Percentiles rank a stretch among this genome's conserved stretches.
Evolutionary conservation across 1,140 invertebrate species (phyloP).

Genomic region (Euura saliciscinereae): DNA sequence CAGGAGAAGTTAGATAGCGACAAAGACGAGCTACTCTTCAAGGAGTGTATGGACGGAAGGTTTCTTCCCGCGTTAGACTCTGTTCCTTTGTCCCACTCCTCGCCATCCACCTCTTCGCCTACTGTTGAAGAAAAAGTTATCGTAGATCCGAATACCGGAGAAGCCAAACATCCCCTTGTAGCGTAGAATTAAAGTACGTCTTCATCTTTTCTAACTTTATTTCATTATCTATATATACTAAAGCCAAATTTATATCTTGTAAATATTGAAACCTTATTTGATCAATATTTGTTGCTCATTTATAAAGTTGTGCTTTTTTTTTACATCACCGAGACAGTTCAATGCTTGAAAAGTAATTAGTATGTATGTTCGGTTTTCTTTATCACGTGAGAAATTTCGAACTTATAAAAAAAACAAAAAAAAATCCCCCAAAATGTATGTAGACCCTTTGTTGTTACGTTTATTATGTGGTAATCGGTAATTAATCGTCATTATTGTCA

Average conservation of each 20-base stretch:
- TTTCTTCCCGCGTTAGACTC: slow-evolving; percentile 37
- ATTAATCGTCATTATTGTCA: too few species aligned
- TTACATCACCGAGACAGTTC: slow-evolving; percentile 2
- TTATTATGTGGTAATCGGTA: too few species aligned
- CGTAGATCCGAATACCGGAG: slow-evolving; percentile 64
- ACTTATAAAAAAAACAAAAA: too few species aligned
- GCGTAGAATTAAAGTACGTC: neutral
- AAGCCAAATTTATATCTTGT: neutral
- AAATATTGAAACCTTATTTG: neutral
- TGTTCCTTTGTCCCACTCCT: slow-evolving; percentile 33
- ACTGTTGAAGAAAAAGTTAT: slow-evolving; percentile 59
- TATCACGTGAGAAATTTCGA: too few species aligned
- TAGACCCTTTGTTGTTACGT: too few species aligned
- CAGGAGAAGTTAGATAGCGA: slow-evolving; percentile 38
- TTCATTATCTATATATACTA: neutral
- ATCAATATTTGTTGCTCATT: neutral
- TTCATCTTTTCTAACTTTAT: neutral
- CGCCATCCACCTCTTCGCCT: slow-evolving; percentile 40
- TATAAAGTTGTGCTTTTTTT: neutral
- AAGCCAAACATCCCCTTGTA: slow-evolving; percentile 45
- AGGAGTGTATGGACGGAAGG: slow-evolving; percentile 54
- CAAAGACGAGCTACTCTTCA: slow-evolving; percentile 45
- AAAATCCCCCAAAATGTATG: too few species aligned
- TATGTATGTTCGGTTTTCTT: neutral
- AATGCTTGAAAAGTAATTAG: neutral